Base-by-base conservation (phyloP, 2,888 invertebrate species). In the Exephanes ischioxanthus region DNA sequence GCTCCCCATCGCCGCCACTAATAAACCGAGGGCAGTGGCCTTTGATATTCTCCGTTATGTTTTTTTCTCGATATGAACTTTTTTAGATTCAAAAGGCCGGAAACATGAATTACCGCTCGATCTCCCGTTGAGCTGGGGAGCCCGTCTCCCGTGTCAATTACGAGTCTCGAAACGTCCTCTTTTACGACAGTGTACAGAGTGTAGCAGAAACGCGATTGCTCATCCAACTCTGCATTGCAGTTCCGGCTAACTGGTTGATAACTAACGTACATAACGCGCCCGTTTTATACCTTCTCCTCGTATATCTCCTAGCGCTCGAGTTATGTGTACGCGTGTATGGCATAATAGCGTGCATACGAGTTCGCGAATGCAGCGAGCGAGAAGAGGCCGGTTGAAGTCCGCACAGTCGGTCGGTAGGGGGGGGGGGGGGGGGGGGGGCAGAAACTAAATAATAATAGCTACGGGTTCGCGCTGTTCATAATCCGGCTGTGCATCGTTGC, bases 361-460 rank as follows among this genome's bases (percentile, higher is more conserved):
- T 63, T 26, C 33, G 30, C 53, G 67, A 78, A 55, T 78, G 61
- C 66, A 72, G 51, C 63, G 51, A 48, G 72, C 22, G 37, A 16
- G 58, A 19, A 45, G 66, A 67, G 63, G 22, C 61, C 63, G 61
- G 30, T 70, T 68, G 63, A 70, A 70, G 26, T 67, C 68, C 78
- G 51, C 68, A 41, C 58, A 53, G 61, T 61, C 14, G 37, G 7
- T 37, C 37, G 37, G 37, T 7, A 9, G 30, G 22, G 19, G 1
- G 26, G 26, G 26, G 26, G n/a, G n/a, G n/a, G n/a, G 30, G 22
- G 19, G 30, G 22, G 19, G 30, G 30, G n/a, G 63, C 48, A 53
- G 22, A 61, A 71, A 77, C 82, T 82, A 77, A 82, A 82, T 82
- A 82, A 82, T 82, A 82, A 82, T 77, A 71, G 82, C 45, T 53